Base-by-base conservation (phyloP, 2,888 invertebrate species). In the Chydorus sphaericus region DNA sequence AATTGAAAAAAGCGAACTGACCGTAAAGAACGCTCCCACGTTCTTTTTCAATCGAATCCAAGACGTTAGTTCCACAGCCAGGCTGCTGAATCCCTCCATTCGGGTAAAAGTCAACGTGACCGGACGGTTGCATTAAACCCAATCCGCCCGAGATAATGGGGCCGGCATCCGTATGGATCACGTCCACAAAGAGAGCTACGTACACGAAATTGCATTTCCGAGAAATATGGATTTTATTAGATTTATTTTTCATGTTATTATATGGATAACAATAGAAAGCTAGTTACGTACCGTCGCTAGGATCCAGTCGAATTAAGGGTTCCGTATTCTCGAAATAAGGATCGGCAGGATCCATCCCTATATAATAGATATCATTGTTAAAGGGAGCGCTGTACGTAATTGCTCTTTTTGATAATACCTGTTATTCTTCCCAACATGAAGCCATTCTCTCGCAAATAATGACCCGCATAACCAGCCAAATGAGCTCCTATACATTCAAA, bases 91-190 rank as follows among this genome's bases (percentile, higher is more conserved):
- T 77, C 0, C 92, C 92, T 0, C 89, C 90, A 66, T 93, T 93
- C 0, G 91, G 90, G 67, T 82, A 93, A 70, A 90, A 92, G 69
- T 93, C 93, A 4, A 90, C 82, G 68, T 92, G 90, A 0, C 89
- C 92, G 48, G 86, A 79, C 0, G 83, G 77, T 64, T 87, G 85
- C 7, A 79, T 77, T 67, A 89, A 83, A 10, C 93, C 92, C 56
- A 91, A 75, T 54, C 79, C 66, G 59, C 65, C 65, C 8, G 64
- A 62, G 7, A 65, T 58, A 23, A 66, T 61, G 5, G 65, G 63
- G 16, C 62, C 64, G 2, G 61, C 65, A 57, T 68, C 67, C 5
- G 68, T 68, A 58, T 69, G 69, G 44, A 68, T 64, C 7, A 68
- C 63, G 58, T 67, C 67, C 1, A 68, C 67, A 14, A 63, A 55